phyloP scores from a whole-genome alignment of 2,113 vertebrate species.

The Erpornis zantholeuca region DNA sequence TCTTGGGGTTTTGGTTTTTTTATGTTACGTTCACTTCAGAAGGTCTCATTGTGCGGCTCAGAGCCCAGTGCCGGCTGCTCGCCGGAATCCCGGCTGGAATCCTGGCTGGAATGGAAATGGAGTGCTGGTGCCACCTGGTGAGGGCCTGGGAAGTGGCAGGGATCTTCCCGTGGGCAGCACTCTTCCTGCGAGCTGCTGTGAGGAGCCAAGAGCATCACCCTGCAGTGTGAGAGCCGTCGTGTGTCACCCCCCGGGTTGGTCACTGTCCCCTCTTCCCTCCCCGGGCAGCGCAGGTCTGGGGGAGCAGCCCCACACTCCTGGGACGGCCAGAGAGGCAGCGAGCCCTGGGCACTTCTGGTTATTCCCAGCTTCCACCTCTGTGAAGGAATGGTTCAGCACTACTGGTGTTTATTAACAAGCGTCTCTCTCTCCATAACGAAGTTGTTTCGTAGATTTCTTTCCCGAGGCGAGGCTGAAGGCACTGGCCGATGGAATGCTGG shows the following conservation, averaged over 20 bases:
- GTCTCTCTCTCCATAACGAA: accelerated
- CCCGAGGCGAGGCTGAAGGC: accelerated
- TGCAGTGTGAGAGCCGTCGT: accelerated
- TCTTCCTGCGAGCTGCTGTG: too few relatives aligned
- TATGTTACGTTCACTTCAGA: not conserved
- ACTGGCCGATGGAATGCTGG: accelerated
- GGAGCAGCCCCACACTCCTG: not conserved
- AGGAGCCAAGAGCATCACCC: not conserved
- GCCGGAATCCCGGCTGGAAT: not conserved
- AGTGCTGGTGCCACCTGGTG: slow-evolving; percentile 55
- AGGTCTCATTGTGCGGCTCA: not conserved
- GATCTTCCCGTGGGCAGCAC: not conserved
- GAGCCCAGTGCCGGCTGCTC: not conserved
- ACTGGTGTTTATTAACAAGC: accelerated
- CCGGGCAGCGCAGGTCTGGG: accelerated
- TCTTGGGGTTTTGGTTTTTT: not conserved
- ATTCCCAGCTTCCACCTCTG: accelerated
- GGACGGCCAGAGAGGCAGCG: accelerated
- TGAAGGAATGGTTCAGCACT: accelerated
- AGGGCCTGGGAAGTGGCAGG: not conserved
- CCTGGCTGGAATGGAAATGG: not conserved
- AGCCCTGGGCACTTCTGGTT: not conserved
- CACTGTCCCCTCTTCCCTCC: accelerated
- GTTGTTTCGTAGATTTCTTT: not conserved
- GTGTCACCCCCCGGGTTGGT: accelerated